Percentiles rank a stretch among this genome's conserved stretches.
These are phyloP conservation scores for Magallana angulata DNA, from an alignment of 1,140 invertebrate genomes.

Conservation along the genomic window DNA sequence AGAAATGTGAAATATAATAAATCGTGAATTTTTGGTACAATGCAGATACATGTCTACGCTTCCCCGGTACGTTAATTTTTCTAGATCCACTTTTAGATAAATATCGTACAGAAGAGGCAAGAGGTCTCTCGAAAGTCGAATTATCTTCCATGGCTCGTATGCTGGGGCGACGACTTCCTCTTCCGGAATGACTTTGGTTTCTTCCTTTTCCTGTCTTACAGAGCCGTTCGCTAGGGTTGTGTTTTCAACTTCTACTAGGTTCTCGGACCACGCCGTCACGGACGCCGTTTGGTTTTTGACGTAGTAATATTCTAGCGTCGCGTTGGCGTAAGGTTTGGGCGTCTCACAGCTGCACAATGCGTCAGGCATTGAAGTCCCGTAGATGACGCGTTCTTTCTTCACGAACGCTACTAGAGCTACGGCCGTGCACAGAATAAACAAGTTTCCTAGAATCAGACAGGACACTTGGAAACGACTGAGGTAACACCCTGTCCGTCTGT, in stretches of 20 bases:
- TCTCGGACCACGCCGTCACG: neutral
- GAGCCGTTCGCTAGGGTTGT: neutral
- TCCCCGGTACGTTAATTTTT: conserved; percentile 61
- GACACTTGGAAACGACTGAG: conserved; percentile 11
- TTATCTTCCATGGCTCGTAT: conserved; percentile 53
- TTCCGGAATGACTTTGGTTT: neutral
- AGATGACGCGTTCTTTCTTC: conserved; percentile 4
- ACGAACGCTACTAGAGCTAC: conserved; percentile 20
- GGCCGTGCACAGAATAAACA: neutral
- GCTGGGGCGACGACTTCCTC: neutral
- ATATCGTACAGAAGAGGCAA: conserved; percentile 66
- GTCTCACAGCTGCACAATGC: conserved; percentile 5
- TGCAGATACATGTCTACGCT: conserved; percentile 62
- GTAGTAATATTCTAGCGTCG: neutral
- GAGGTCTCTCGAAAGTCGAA: conserved; percentile 64
- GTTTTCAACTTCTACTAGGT: conserved; percentile 1
- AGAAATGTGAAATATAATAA: conserved; percentile 66
- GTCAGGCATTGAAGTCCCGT: neutral
- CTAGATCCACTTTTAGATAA: conserved; percentile 62
- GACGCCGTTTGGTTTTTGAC: conserved; percentile 11
- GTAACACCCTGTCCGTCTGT: conserved; percentile 25
- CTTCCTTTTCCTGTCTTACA: neutral
- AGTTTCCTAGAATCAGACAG: neutral
- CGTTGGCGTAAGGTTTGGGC: neutral
- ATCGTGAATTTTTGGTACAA: conserved; percentile 55